A percentile compares a stretch with the other conserved stretches of the same genome.
phyloP scores from a whole-genome alignment of 2,888 invertebrate genomes.

The Petrophora chlorosata region DNA sequence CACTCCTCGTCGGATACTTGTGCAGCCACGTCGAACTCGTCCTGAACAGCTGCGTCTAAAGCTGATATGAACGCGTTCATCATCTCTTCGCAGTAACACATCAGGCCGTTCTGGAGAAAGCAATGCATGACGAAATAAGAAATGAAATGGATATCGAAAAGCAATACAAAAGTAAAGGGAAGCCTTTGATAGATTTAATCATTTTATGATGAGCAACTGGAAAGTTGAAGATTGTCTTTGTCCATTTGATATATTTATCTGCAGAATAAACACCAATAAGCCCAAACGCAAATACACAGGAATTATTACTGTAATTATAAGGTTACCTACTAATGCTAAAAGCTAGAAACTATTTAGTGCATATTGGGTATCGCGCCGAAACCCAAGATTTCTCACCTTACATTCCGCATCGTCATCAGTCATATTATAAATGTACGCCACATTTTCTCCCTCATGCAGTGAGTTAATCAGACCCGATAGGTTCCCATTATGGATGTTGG shows the following conservation, averaged over 20 bases:
- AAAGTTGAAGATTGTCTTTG: too few relatives aligned
- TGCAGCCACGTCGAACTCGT: constrained; percentile 88
- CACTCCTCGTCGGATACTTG: constrained; percentile 94
- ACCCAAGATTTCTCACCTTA: constrained; percentile 76
- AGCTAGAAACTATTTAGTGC: too few relatives aligned
- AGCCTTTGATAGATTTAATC: too few relatives aligned
- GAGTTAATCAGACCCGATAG: constrained; percentile 82
- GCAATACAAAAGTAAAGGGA: too few relatives aligned
- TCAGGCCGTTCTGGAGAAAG: constrained; percentile 83
- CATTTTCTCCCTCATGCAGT: constrained; percentile 90
- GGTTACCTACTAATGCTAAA: too few relatives aligned
- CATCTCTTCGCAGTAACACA: constrained; percentile 88
- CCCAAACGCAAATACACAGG: too few relatives aligned
- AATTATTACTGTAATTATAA: too few relatives aligned
- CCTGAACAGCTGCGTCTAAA: constrained; percentile 86
- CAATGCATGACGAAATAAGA: neutral
- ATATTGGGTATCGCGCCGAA: too few relatives aligned
- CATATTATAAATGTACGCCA: constrained; percentile 90
- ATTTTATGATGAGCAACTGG: too few relatives aligned
- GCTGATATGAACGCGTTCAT: constrained; percentile 87
- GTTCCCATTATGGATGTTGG: constrained; percentile 74
- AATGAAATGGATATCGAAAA: too few relatives aligned
- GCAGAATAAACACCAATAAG: too few relatives aligned
- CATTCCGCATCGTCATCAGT: constrained; percentile 81
- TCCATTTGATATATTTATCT: too few relatives aligned